Base-by-base conservation (phyloP, 2,888 invertebrate genomes). In the Nephrotoma guestfalica region DNA sequence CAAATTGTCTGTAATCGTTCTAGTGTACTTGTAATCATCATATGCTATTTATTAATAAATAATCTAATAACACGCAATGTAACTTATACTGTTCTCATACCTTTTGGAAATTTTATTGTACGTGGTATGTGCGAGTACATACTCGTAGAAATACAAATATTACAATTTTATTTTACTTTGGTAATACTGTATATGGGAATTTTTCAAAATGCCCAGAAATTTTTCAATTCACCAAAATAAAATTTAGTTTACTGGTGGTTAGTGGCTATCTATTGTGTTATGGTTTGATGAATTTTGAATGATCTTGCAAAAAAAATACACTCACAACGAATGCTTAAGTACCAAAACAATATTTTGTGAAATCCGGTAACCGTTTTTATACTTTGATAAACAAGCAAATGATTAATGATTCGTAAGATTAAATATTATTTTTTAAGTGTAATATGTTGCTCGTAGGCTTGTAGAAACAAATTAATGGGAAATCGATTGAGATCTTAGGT, bases 11-110 rank as follows among this genome's bases (percentile, higher is more conserved):
- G 71, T 71, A 71, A 71, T 71, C 71, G 71, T 71, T 71, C 71
- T 71, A 71, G 30, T 71, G 71, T 71, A 71, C 71, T 71, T 71
- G 30, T 71, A 71, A 71, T 71, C 71, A 71, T 71, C 71, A 71
- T 71, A 71, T 71, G 71, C 71, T 71, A 71, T 71, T 71, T 71
- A 71, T 71, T 71, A 71, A 84, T 43, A 87, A 87, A 87, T 87
- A 87, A 87, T 87, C 86, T 86, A 83, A 71, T 86, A 86, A 87
- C 87, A 87, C 87, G 87, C 87, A 87, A 87, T 86, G 83, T 87
- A 86, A 86, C 86, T 86, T 86, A 87, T 86, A 85, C 43, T 71
- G 71, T 71, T 71, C 71, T 71, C 71, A 71, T 71, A 71, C 71
- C 71, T 71, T 71, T 71, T 9, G 71, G 71, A 71, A 71, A 71